Conservation (phyloP, 2,797 vertebrate genomes). For the Hyperoplus lanceolatus region DNA sequence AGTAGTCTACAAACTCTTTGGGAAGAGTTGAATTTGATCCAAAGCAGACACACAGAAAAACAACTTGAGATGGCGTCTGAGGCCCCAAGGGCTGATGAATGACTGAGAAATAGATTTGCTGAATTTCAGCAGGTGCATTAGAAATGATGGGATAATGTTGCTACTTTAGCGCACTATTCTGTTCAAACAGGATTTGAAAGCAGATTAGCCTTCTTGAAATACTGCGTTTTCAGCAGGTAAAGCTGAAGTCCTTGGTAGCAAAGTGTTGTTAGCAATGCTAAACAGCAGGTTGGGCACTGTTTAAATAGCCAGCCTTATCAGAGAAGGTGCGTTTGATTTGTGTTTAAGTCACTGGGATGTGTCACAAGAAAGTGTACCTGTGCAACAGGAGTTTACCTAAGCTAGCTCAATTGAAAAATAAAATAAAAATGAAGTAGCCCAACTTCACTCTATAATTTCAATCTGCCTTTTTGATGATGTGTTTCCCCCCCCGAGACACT, state of each 20-base stretch:
- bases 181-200: too few relatives aligned
- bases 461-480: too few relatives aligned
- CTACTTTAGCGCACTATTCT: not conserved
- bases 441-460: too few relatives aligned
- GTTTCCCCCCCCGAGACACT: too few relatives aligned
- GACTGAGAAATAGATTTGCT: not conserved
- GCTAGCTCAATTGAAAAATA: too few relatives aligned
- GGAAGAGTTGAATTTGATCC: not conserved
- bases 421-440: too few relatives aligned
- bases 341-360: too few relatives aligned
- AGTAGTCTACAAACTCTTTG: not conserved
- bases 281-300: not conserved
- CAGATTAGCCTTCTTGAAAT: not conserved
- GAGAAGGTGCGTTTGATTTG: constrained; percentile 2
- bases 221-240: not conserved
- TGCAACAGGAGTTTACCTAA: too few relatives aligned
- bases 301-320: not conserved
- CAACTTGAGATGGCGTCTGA: not conserved
- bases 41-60: not conserved
- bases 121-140: not conserved
- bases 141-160: accelerated
- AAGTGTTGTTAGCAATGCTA: not conserved
- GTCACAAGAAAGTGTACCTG: not conserved
- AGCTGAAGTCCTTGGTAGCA: not conserved
- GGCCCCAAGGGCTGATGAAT: too few relatives aligned